Conservation (phyloP, 2,797 vertebrate species). For the Aselliscus stoliczkanus region DNA sequence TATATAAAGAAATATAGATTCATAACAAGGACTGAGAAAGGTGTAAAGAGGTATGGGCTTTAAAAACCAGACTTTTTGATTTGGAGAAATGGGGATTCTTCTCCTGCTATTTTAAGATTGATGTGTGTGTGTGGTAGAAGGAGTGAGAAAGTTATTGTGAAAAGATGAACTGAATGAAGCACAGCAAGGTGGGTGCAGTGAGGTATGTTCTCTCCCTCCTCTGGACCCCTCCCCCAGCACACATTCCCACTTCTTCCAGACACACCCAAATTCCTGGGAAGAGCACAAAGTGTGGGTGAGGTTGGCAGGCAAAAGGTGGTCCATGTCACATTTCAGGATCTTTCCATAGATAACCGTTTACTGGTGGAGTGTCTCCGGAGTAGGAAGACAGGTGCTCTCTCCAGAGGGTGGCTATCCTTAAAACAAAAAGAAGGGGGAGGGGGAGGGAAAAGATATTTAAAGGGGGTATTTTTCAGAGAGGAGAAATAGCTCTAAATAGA, state of each 20-base stretch:
- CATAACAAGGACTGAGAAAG: background rate
- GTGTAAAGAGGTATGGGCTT: background rate
- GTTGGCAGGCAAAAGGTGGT: background rate
- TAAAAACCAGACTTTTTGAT: background rate
- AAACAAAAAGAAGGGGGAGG: background rate
- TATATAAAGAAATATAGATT: background rate
- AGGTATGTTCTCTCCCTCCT: background rate
- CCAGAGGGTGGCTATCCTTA: no score
- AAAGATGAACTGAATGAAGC: background rate
- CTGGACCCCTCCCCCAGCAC: rapidly evolving
- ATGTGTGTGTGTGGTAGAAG: background rate
- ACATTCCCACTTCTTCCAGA: rapidly evolving
- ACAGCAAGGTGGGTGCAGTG: rapidly evolving
- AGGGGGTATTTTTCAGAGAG: background rate
- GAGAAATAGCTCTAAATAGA: background rate
- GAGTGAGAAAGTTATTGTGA: background rate
- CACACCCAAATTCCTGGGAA: background rate
- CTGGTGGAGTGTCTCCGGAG: background rate
- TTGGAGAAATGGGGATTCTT: background rate
- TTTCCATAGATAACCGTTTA: background rate
- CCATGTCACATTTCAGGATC: background rate
- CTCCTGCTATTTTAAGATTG: background rate
- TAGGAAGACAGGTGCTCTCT: background rate
- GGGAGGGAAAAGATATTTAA: background rate
- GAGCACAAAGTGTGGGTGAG: background rate